Base-by-base conservation (phyloP, 2,797 vertebrate species). In the Bradypodion pumilum region DNA sequence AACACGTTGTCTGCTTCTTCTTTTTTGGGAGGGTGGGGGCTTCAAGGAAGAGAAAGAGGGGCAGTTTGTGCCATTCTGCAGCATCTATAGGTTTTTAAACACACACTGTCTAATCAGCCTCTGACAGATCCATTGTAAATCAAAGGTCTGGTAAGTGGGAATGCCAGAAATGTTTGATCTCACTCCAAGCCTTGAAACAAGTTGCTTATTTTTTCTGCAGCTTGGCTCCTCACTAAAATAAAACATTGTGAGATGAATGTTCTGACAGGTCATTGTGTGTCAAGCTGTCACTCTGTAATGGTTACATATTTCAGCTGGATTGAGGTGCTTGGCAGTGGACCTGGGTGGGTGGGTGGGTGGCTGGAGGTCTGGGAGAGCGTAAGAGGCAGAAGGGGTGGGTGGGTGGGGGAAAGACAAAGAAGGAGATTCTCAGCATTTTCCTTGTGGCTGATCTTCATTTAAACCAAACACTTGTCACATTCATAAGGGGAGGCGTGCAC, bases 211-310 rank as follows among this genome's bases (percentile, higher is more conserved):
- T 97, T 97, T 96, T 92, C 95, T 95, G 94, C 95, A 95, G 96
- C 96, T 96, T 97, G 96, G 96, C 97, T 97, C 95, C 95, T 96
- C 93, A 92, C 95, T 97, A 96, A 97, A 97, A 97, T 97, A 97
- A 97, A 97, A 97, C 97, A 97, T 94, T 94, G 96, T 94, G 96
- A 97, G 97, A 98, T 97, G 97, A 96, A 97, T 97, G 97, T 95
- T 94, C 96, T 97, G 97, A 97, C 96, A 97, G 97, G 97, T 97
- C 97, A 97, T 95, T 96, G 97, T 96, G 96, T 97, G 97, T 97
- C 97, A 97, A 97, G 93, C 97, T 97, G 97, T 97, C 97, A 97
- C 96, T 97, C 97, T 96, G 96, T 97, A 97, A 97, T 97, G 97
- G 97, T 96, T 96, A 97, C 97, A 97, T 97, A 96, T 97, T 96